A percentile compares a stretch with the other conserved stretches of the same genome.
Evolutionary conservation across 2,113 vertebrate species (phyloP).

Genomic region (Chionodraco myersi): DNA sequence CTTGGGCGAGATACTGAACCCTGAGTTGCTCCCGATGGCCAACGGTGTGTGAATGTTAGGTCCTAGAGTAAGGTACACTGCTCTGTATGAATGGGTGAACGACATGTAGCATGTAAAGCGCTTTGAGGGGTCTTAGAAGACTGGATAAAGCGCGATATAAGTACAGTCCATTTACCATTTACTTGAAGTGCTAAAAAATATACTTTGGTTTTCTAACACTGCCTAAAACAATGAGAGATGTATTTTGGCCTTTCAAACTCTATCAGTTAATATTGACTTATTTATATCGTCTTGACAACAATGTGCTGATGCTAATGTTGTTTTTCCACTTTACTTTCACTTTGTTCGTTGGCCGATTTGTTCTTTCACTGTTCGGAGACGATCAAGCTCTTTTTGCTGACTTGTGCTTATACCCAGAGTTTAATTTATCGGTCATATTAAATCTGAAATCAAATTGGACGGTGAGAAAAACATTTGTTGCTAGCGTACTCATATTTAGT

Average conservation of each 20-base stretch:
- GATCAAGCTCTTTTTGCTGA: neutral
- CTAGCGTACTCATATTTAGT: too few relatives aligned
- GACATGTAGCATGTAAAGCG: too few relatives aligned
- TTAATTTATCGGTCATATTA: neutral
- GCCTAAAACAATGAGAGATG: constrained; percentile 4
- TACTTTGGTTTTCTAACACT: neutral
- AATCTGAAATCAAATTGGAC: neutral
- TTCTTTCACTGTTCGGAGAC: constrained; percentile 18
- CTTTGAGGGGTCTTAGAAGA: too few relatives aligned
- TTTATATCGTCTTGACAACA: neutral
- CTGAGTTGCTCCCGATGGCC: too few relatives aligned
- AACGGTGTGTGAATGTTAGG: too few relatives aligned
- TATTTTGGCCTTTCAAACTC: constrained; percentile 13
- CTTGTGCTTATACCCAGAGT: neutral
- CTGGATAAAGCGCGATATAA: too few relatives aligned
- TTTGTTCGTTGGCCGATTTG: constrained; percentile 43
- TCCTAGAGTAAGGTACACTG: too few relatives aligned
- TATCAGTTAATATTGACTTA: neutral
- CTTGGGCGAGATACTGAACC: too few relatives aligned
- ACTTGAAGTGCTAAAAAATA: constrained; percentile 15
- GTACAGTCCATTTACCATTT: too few relatives aligned
- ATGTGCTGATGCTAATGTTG: neutral
- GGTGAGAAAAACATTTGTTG: too few relatives aligned
- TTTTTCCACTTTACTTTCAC: neutral
- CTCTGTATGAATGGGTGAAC: too few relatives aligned